Evolutionary conservation across 2,888 invertebrate species (phyloP), one percentile per base, ranked within the genome.

Genomic region (Drosophila melanosoma): DNA sequence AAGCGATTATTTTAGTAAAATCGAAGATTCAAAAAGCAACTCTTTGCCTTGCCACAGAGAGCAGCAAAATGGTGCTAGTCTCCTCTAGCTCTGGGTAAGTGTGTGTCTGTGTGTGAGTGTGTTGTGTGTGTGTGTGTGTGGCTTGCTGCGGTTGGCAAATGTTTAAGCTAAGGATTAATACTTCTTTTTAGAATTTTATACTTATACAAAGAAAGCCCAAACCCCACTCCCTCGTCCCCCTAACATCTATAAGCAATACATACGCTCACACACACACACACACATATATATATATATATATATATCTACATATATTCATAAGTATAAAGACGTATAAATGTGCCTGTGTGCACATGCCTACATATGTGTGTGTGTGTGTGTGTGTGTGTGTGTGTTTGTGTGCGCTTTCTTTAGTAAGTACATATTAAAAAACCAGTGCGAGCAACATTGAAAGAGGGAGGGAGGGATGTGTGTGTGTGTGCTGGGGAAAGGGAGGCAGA

Each of bases 161-260:
- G 90, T 82, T 90, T 89, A 81, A 87, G 90, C 89, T 85, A 83
- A 87, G 91, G 90, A 89, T 89, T 89, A 89, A 91, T 85, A 87
- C 76, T 89, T 77, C 75, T 81, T 90, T 90, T 88, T 89, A 81
- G 83, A 89, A 87, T 90, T 80, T 81, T 87, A 74, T 89, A 74
- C 89, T 84, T 82, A 68, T 87, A 87, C 75, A 80, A 74, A 76
- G 75, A 45, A 42, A 29, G 36, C n/a, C 33, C 11, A 32, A 35
- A 8, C n/a, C 20, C 23, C 52, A 48, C 45, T 8, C 4, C 33
- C 38, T 6, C 49, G 6, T 12, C 56, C 26, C 26, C 20, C 33
- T 33, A 33, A 33, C 51, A 32, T 32, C 38, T 42, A 8, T 23
- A 15, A 17, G 40, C 35, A 61, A 60, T 38, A 40, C 12, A 20